phyloP scores from a whole-genome alignment of 2,113 vertebrate genomes.

The Mustelus asterias region DNA sequence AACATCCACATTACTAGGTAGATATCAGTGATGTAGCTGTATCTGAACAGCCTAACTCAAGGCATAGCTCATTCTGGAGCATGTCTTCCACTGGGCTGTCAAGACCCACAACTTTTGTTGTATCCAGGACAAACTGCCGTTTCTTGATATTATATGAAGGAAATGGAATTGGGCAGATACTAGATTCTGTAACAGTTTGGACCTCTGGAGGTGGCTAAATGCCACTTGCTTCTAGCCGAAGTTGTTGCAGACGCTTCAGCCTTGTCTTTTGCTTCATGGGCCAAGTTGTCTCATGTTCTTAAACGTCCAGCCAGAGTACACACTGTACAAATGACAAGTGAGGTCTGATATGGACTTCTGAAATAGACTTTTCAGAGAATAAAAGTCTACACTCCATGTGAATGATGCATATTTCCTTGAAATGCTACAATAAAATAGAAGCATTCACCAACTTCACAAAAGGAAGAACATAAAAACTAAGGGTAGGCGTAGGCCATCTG shows the following conservation, averaged over 20 bases:
- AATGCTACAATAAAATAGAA: background rate
- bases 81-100: background rate
- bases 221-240: background rate
- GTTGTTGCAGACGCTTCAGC: too few species aligned
- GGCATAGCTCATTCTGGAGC: too few species aligned
- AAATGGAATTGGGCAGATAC: background rate
- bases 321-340: background rate
- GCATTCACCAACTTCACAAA: background rate
- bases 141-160: background rate
- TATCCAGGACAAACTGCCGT: background rate
- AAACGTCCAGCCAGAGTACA: background rate
- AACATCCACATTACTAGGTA: background rate
- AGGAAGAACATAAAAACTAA: too few species aligned
- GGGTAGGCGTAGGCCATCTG: too few species aligned
- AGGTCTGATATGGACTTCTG: background rate
- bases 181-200: too few species aligned
- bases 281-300: background rate
- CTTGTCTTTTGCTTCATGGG: background rate
- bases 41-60: background rate
- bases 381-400: background rate
- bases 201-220: background rate
- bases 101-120: background rate
- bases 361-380: background rate
- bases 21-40: background rate
- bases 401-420: background rate